phyloP scores from a whole-genome alignment of 2,113 vertebrate species.

The Zosterops pallidus region DNA sequence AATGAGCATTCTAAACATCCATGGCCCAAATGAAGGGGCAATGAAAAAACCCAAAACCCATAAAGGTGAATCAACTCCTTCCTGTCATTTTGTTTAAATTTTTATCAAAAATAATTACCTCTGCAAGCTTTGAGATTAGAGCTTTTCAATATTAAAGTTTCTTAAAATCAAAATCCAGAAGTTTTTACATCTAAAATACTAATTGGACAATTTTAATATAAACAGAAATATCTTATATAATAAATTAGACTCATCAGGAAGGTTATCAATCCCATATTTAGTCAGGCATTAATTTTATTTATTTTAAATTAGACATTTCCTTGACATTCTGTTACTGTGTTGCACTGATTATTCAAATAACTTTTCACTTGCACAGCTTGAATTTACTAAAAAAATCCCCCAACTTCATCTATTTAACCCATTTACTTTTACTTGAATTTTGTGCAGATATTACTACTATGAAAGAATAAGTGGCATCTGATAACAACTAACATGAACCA shows the following conservation, averaged over 20 bases:
- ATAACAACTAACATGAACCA: slow-evolving; percentile 47
- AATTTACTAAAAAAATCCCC: not conserved
- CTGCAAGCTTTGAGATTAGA: not conserved
- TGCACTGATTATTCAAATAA: slow-evolving; percentile 39
- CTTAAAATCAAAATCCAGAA: not conserved
- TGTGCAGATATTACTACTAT: not conserved
- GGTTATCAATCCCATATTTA: slow-evolving; percentile 44
- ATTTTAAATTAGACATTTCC: slow-evolving; percentile 50
- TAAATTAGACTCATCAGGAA: slow-evolving; percentile 42
- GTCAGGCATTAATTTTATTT: slow-evolving; percentile 46
- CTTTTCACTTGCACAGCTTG: slow-evolving; percentile 9
- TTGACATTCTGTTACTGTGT: slow-evolving; percentile 34
- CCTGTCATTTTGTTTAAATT: not conserved
- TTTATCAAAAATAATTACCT: not conserved
- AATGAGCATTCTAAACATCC: not conserved
- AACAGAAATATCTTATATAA: slow-evolving; percentile 16
- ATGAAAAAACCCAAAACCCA: accelerated
- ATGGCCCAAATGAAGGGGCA: not conserved
- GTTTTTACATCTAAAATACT: not conserved
- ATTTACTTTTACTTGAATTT: not conserved
- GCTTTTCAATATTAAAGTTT: not conserved
- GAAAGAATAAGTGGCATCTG: slow-evolving; percentile 12
- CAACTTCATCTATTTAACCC: not conserved
- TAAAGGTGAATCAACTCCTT: not conserved
- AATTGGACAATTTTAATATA: not conserved